phyloP scores from a whole-genome alignment of 2,113 vertebrate genomes.

The Bubo scandiacus region DNA sequence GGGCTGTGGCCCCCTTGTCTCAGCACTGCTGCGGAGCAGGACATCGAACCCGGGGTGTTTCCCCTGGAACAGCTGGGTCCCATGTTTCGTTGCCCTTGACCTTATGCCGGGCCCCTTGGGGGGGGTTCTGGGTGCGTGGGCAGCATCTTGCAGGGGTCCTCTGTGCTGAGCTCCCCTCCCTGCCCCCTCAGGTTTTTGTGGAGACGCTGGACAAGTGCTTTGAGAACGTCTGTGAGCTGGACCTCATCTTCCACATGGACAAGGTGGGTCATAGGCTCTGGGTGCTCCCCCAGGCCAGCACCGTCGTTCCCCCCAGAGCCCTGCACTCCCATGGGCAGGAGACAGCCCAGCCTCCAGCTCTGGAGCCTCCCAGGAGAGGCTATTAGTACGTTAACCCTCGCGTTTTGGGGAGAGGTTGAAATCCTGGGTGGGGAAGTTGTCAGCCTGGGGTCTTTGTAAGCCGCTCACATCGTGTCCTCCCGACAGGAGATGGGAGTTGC shows the following conservation, averaged over 20 bases:
- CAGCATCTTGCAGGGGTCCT: too few relatives aligned
- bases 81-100: fast-evolving
- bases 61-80: fast-evolving
- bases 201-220: conserved; percentile 96
- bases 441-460: neutral
- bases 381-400: fast-evolving
- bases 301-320: neutral
- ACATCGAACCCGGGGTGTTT: fast-evolving
- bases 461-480: fast-evolving
- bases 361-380: neutral
- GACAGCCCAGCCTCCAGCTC: neutral
- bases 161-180: neutral
- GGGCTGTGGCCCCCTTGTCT: neutral
- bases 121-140: neutral
- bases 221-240: conserved; percentile 93
- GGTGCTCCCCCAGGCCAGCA: neutral
- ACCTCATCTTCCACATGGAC: conserved; percentile 97
- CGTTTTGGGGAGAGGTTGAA: neutral
- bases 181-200: conserved; percentile 85
- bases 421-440: neutral
- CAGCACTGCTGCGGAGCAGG: neutral
- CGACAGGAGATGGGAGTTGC: fast-evolving
- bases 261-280: conserved; percentile 75
- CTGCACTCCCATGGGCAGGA: neutral
- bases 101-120: neutral